Conservation (phyloP, 2,797 vertebrate genomes). For the Pelodytes ibericus region DNA sequence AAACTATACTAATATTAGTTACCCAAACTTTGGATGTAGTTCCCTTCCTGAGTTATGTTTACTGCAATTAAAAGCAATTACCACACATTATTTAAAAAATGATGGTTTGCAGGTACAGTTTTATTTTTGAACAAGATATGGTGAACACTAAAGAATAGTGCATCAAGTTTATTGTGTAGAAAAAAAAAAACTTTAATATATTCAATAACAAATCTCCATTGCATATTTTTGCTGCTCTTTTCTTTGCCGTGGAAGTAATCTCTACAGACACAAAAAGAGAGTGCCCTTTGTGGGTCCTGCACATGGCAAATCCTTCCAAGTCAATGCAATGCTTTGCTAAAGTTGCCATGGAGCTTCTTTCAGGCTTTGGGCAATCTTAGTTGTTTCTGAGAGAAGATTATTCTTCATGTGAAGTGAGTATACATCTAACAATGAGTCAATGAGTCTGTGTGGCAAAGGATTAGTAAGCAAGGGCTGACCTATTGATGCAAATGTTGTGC, state of each 20-base stretch:
- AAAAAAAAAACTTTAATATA: conserved; percentile 11
- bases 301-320: conserved; percentile 54
- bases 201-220: conserved; percentile 32
- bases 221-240: conserved; percentile 62
- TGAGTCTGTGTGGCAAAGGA: conserved; percentile 64
- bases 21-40: background rate
- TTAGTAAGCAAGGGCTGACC: conserved; percentile 61
- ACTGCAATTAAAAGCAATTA: conserved; percentile 1
- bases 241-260: conserved; percentile 60
- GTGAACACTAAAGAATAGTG: background rate
- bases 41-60: background rate
- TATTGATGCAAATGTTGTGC: conserved; percentile 57
- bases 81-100: background rate
- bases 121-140: too few relatives aligned
- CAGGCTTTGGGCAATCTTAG: conserved; percentile 60
- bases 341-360: conserved; percentile 61
- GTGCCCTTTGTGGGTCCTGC: conserved; percentile 51
- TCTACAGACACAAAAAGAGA: conserved; percentile 50
- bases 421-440: conserved; percentile 68
- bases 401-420: conserved; percentile 62
- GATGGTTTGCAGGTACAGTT: too few relatives aligned
- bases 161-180: background rate
- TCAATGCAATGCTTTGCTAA: conserved; percentile 53
- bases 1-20: too few relatives aligned
- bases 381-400: conserved; percentile 64